Base-by-base conservation (phyloP, 2,888 invertebrate genomes). In the Drosophila melanosoma region DNA sequence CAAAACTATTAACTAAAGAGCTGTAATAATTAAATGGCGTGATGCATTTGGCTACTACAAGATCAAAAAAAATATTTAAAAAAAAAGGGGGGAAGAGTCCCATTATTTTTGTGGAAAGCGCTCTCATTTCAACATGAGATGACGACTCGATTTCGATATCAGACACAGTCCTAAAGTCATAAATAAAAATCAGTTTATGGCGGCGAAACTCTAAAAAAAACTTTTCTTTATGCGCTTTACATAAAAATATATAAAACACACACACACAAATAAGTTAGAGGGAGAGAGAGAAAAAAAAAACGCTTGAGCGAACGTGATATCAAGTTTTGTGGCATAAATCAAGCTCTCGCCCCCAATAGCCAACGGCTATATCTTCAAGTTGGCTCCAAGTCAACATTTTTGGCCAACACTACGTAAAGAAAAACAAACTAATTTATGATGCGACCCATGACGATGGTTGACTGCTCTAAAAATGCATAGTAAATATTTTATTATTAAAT, bases 161-260 rank as follows among this genome's bases (percentile, higher is more conserved):
- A 70, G 42, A 63, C 71, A 66, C 66, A 81, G 56, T 32, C 71
- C 53, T 69, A 73, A 71, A 67, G 70, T 76, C 85, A 86, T 86
- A 86, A 89, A 86, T 89, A 87, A 87, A 87, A 89, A 85, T 89
- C 90, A 89, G 81, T 86, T 86, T 86, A 86, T 89, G 90, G 88
- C 88, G 78, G 74, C 78, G 59, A 69, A 86, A 84, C 87, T 89
- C 89, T 82, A 76, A 87, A 84, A 87, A 84, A 84, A 87, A 87
- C 73, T 89, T 89, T 89, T 89, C 87, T 77, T 89, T 77, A 84
- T 84, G 80, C 87, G 87, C 85, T 87, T 89, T 89, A 87, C 84
- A 84, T 89, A 87, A 87, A 84, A 87, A 89, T 89, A 84, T 2
- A 26, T n/a, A n/a, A 79, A 81, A 58, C 87, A 79, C 71, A 73